Percentiles rank a stretch among this genome's conserved stretches.
Conservation (phyloP, 2,888 invertebrate species). For the Schizotus pectinicornis region DNA sequence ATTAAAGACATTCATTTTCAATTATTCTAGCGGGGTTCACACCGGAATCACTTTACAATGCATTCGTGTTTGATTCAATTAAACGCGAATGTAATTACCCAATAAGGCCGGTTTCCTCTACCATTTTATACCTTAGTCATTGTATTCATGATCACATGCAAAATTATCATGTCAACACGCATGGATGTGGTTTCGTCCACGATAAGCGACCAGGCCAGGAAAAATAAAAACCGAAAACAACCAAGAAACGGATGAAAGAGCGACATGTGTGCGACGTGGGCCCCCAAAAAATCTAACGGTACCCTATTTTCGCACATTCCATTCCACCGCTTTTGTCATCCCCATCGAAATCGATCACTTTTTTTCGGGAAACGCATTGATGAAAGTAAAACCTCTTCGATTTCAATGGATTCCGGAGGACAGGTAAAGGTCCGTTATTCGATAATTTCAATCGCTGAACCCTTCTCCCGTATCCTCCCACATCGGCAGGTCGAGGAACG, state of each 20-base stretch:
- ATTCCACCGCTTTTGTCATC: too few relatives aligned
- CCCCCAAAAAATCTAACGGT: too few relatives aligned
- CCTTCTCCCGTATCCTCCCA: neutral
- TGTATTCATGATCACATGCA: constrained; percentile 13
- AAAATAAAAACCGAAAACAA: constrained; percentile 1
- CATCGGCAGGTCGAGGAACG: too few relatives aligned
- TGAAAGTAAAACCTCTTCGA: constrained; percentile 1
- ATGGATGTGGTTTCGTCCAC: neutral
- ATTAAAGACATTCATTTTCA: neutral
- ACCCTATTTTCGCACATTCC: too few relatives aligned
- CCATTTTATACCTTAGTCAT: constrained; percentile 15
- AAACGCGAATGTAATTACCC: constrained; percentile 20
- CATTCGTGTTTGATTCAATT: constrained; percentile 25
- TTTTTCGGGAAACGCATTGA: too few relatives aligned
- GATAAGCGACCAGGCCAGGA: neutral
- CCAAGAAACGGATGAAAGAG: too few relatives aligned
- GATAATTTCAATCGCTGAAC: neutral
- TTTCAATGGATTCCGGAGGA: neutral
- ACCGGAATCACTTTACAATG: constrained; percentile 24
- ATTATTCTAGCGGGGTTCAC: constrained; percentile 10
- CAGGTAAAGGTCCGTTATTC: neutral
- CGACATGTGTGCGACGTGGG: too few relatives aligned
- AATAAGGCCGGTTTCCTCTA: constrained; percentile 16
- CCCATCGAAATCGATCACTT: too few relatives aligned
- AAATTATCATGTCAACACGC: constrained; percentile 1